These are phyloP conservation scores for Enoplosus armatus DNA, from an alignment of 2,797 vertebrate genomes.

Conservation along the genomic window DNA sequence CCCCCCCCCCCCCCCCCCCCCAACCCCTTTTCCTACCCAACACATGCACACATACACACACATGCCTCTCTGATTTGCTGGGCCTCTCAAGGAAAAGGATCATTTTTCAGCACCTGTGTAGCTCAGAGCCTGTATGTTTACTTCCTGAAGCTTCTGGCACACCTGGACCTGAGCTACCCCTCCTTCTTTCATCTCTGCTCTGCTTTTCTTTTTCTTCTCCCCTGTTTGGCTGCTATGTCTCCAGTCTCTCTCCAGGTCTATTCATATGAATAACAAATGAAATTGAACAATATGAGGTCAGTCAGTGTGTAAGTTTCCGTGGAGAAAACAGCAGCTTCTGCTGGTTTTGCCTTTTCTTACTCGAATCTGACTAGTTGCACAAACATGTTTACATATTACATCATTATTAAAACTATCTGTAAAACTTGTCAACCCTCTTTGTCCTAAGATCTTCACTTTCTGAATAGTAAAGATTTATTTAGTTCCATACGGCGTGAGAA, in stretches of 20 bases:
- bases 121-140: slow-evolving; percentile 76
- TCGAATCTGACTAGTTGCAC: not conserved
- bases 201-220: slow-evolving; percentile 27
- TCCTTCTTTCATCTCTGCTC: slow-evolving; percentile 68
- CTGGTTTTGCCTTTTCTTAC: not conserved
- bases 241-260: slow-evolving; percentile 49
- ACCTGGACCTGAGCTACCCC: slow-evolving; percentile 78
- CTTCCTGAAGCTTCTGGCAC: slow-evolving; percentile 79
- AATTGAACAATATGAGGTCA: slow-evolving; percentile 53
- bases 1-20: not conserved
- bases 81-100: slow-evolving; percentile 69
- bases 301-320: slow-evolving; percentile 31
- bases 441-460: not conserved
- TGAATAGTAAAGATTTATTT: not conserved
- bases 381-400: slow-evolving; percentile 14
- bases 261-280: slow-evolving; percentile 68
- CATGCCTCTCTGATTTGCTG: slow-evolving; percentile 38
- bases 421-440: not conserved
- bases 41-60: slow-evolving; percentile 20
- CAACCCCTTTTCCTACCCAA: too few relatives aligned
- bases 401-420: slow-evolving; percentile 9
- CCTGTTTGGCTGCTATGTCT: slow-evolving; percentile 61
- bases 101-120: slow-evolving; percentile 83
- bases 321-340: slow-evolving; percentile 31
- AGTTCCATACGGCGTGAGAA: not conserved